These are phyloP conservation scores for Cataglyphis cursor DNA, from an alignment of 2,888 invertebrate genomes.

Conservation along the genomic window DNA sequence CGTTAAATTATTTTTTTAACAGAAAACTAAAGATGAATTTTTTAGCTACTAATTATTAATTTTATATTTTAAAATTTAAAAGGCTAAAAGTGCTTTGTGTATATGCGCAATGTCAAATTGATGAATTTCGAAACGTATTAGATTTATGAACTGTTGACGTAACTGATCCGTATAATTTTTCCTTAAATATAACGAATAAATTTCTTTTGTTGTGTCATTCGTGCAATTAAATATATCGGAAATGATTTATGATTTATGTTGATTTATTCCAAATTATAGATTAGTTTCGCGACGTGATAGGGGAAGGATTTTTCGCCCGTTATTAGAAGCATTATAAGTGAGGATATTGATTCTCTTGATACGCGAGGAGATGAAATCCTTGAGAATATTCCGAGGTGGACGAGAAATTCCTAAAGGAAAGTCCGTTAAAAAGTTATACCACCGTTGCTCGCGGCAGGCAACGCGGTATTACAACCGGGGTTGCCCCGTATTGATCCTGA, in stretches of 20 bases:
- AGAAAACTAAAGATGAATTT: too few species aligned
- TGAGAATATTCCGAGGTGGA: slow-evolving; percentile 45
- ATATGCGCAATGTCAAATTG: too few species aligned
- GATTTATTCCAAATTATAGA: slow-evolving; percentile 39
- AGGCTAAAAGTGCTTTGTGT: too few species aligned
- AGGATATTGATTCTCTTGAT: slow-evolving; percentile 48
- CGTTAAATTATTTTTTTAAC: not conserved
- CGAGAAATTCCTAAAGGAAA: slow-evolving; percentile 61
- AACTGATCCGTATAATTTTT: too few species aligned
- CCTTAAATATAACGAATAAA: not conserved
- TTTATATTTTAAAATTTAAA: too few species aligned
- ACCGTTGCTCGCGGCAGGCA: slow-evolving; percentile 78
- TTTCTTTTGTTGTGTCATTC: slow-evolving; percentile 10
- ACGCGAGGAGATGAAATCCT: slow-evolving; percentile 55
- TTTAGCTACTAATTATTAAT: too few species aligned
- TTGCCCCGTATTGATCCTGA: slow-evolving; percentile 84
- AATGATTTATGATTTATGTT: slow-evolving; percentile 38
- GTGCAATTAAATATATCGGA: slow-evolving; percentile 28
- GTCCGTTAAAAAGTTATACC: slow-evolving; percentile 75
- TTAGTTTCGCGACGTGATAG: slow-evolving; percentile 1
- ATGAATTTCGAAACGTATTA: too few species aligned
- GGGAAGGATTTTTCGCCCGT: slow-evolving; percentile 41
- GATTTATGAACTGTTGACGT: too few species aligned
- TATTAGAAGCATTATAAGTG: slow-evolving; percentile 45
- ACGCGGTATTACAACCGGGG: slow-evolving; percentile 82